A percentile compares a stretch with the other conserved stretches of the same genome.
These are phyloP conservation scores for Drosophila gunungcola DNA, from an alignment of 1,140 invertebrate genomes.

Conservation along the genomic window DNA sequence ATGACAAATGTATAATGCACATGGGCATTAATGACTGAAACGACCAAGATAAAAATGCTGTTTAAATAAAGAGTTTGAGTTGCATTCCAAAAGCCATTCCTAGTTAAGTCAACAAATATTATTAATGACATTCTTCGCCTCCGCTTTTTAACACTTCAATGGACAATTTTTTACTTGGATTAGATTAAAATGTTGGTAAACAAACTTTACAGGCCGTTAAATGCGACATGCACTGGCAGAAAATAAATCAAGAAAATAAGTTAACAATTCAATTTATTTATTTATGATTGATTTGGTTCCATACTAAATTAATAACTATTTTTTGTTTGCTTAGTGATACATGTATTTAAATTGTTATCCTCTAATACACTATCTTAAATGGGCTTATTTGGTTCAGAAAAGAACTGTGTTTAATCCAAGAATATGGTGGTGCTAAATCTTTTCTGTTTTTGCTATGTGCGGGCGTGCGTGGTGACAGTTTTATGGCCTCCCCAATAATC, in stretches of 20 bases:
- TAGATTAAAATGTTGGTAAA: conserved; percentile 33
- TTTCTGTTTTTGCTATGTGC: neutral
- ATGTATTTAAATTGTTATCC: neutral
- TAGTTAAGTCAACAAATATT: neutral
- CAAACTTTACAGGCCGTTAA: neutral
- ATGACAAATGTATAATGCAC: conserved; percentile 1
- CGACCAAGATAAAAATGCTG: neutral
- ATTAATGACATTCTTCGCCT: conserved; percentile 5
- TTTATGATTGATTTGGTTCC: too few species aligned
- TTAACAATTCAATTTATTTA: too few species aligned
- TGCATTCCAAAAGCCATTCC: neutral
- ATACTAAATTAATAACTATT: too few species aligned
- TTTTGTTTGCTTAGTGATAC: neutral
- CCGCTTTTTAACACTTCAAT: conserved; percentile 17
- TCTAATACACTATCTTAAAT: neutral
- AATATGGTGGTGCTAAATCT: neutral
- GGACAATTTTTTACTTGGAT: conserved; percentile 22
- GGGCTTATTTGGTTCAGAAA: too few species aligned
- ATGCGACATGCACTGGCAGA: neutral
- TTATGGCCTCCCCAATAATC: conserved; percentile 38
- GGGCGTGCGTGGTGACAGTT: conserved; percentile 28
- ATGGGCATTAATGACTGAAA: neutral
- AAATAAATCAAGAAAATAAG: neutral
- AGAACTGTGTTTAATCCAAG: neutral
- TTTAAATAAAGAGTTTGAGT: neutral